Conservation (phyloP, 2,888 invertebrate genomes). For the Brachyptera risi region DNA sequence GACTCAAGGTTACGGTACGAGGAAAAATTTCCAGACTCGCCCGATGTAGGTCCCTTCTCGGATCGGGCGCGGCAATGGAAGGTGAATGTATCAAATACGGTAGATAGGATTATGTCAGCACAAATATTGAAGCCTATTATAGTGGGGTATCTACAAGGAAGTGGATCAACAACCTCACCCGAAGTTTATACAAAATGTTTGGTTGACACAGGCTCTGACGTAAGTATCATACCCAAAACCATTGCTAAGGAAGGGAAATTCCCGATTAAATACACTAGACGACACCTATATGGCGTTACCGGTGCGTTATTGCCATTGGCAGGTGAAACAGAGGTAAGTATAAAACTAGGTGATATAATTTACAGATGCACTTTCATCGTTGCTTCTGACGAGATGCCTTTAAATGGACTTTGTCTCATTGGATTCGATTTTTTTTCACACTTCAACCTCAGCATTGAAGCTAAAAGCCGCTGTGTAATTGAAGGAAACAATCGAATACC, state of each 20-base stretch:
- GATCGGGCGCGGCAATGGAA: no score
- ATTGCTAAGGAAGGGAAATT: not conserved
- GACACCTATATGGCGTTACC: not conserved
- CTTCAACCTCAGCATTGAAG: not conserved
- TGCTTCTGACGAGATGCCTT: not conserved
- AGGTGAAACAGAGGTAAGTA: not conserved
- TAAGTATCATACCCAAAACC: not conserved
- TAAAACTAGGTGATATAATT: not conserved
- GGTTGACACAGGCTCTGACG: not conserved
- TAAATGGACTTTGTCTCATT: not conserved
- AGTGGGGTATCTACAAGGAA: no score
- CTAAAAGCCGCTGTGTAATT: not conserved
- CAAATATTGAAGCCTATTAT: no score
- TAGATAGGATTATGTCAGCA: no score
- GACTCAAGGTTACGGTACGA: no score
- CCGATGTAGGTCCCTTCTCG: no score
- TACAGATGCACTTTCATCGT: not conserved
- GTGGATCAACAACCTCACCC: no score
- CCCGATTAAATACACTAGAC: not conserved
- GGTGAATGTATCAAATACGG: no score
- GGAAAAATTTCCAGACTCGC: no score
- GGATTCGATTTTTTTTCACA: not conserved
- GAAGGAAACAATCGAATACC: not conserved
- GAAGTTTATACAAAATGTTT: no score
- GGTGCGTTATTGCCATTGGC: not conserved